Percentiles rank a stretch among this genome's conserved stretches.
These are phyloP conservation scores for Zaprionus obscuricornis DNA, from an alignment of 2,888 invertebrate species.

Conservation along the genomic window DNA sequence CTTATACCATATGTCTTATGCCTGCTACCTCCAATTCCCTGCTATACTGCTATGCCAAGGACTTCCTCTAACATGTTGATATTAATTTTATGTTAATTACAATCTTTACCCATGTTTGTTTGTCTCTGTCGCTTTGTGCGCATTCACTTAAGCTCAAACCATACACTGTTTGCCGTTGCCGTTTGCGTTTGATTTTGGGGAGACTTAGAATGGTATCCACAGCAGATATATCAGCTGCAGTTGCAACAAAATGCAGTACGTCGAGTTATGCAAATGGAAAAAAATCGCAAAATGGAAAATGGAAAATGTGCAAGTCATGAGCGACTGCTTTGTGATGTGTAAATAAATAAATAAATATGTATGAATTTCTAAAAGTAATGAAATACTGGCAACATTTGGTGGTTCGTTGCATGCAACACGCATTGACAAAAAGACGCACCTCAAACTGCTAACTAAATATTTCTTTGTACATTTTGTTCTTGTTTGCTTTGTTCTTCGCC, in stretches of 20 bases:
- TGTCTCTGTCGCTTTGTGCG: no score
- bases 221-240: no score
- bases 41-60: constrained; percentile 7
- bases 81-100: constrained; percentile 78
- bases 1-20: constrained; percentile 14
- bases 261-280: constrained; percentile 34
- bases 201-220: neutral
- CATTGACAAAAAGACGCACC: constrained; percentile 28
- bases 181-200: no score
- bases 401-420: constrained; percentile 34
- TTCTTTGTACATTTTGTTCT: constrained; percentile 26
- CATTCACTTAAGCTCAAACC: no score
- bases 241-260: no score
- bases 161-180: no score
- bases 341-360: no score
- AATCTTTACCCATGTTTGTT: constrained; percentile 62
- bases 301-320: no score
- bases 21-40: no score
- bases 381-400: no score
- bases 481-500: constrained; percentile 53
- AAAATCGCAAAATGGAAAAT: constrained; percentile 8
- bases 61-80: constrained; percentile 55
- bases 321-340: no score
- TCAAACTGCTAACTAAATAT: constrained; percentile 20
- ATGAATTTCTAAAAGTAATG: no score